These are phyloP conservation scores for Microctenopoma lineatum DNA, from an alignment of 2,797 vertebrate species.

Conservation along the genomic window DNA sequence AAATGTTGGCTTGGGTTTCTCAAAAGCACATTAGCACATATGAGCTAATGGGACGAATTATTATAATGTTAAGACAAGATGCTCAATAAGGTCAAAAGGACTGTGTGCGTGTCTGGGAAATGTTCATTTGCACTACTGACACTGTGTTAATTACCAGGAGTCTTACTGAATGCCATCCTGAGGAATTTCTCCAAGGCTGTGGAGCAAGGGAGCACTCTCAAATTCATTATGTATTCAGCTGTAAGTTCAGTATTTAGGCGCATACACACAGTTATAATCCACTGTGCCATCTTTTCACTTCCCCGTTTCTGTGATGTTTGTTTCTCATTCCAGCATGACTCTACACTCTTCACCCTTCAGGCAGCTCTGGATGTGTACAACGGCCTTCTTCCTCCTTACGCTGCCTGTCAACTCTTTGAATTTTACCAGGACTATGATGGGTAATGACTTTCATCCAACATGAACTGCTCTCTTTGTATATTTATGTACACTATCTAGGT, in stretches of 20 bases:
- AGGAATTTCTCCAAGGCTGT: constrained; percentile 83
- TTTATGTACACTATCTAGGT: constrained; percentile 58
- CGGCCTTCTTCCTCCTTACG: constrained; percentile 88
- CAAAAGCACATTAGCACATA: constrained; percentile 45
- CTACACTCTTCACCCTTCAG: constrained; percentile 90
- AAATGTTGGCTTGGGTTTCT: constrained; percentile 26
- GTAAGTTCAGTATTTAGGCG: constrained; percentile 76
- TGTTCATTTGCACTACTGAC: constrained; percentile 55
- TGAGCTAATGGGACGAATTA: constrained; percentile 57
- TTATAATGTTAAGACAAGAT: constrained; percentile 31
- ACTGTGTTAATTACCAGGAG: constrained; percentile 79
- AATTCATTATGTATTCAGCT: constrained; percentile 89
- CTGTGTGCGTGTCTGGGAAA: constrained; percentile 39
- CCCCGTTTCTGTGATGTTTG: constrained; percentile 38
- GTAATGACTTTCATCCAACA: constrained; percentile 64
- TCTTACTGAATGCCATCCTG: constrained; percentile 87
- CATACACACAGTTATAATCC: constrained; percentile 17
- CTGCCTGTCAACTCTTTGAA: constrained; percentile 91
- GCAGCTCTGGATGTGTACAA: constrained; percentile 89
- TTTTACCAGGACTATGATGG: constrained; percentile 86
- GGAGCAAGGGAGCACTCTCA: constrained; percentile 78
- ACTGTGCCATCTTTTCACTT: constrained; percentile 30
- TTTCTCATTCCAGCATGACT: constrained; percentile 85
- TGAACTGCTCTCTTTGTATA: constrained; percentile 45
- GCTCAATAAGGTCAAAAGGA: constrained; percentile 54